Percentiles rank a stretch among this genome's conserved stretches.
phyloP scores from a whole-genome alignment of 2,888 invertebrate genomes.

The Mechanitis mazaeus region DNA sequence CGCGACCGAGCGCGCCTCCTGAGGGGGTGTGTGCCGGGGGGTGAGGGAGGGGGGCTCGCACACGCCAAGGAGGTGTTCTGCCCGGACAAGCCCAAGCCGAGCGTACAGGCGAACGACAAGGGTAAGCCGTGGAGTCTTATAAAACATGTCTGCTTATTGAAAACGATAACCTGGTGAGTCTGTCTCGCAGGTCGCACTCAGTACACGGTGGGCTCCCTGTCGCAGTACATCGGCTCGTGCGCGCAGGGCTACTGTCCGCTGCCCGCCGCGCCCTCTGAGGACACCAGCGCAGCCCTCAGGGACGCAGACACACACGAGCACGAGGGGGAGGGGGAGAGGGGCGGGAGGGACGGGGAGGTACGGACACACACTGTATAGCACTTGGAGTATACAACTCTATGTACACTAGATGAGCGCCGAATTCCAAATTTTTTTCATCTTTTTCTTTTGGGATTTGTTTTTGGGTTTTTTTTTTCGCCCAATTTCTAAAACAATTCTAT shows the following conservation, averaged over 20 bases:
- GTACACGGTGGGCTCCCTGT: slow-evolving; percentile 95
- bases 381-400: too few species aligned
- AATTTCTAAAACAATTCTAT: too few species aligned
- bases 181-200: slow-evolving; percentile 82
- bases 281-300: slow-evolving; percentile 86
- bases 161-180: too few species aligned
- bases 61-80: slow-evolving; percentile 91
- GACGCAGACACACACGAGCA: slow-evolving; percentile 58
- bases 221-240: slow-evolving; percentile 92
- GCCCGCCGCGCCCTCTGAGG: slow-evolving; percentile 86
- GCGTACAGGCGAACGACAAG: slow-evolving; percentile 89
- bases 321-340: slow-evolving; percentile 10
- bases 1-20: slow-evolving; percentile 95
- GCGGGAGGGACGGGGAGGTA: too few species aligned
- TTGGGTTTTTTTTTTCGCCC: too few species aligned
- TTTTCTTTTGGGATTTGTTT: too few species aligned
- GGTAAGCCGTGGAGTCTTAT: slow-evolving; percentile 58
- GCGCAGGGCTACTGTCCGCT: slow-evolving; percentile 93
- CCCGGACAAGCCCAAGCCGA: slow-evolving; percentile 95
- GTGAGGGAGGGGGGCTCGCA: slow-evolving; percentile 51
- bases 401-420: too few species aligned
- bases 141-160: too few species aligned
- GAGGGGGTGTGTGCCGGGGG: slow-evolving; percentile 73
- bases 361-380: too few species aligned
- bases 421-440: too few species aligned